These are phyloP conservation scores for Lithophane semibrunnea DNA, from an alignment of 2,888 invertebrate species.

Conservation along the genomic window DNA sequence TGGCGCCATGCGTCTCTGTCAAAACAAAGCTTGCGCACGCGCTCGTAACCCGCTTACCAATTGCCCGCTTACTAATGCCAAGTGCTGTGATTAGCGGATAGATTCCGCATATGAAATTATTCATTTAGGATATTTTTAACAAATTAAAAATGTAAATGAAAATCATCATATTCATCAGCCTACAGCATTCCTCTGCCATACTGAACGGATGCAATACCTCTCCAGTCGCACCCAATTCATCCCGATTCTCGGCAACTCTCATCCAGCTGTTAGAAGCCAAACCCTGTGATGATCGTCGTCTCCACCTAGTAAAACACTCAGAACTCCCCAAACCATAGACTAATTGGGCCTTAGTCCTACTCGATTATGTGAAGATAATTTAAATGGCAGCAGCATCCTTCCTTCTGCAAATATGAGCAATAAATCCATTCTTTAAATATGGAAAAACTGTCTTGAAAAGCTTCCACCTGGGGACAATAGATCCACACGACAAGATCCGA, in stretches of 20 bases:
- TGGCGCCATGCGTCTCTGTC: constrained; percentile 40
- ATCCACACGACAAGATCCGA: too few relatives aligned
- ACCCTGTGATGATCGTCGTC: not conserved
- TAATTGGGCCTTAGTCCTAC: not conserved
- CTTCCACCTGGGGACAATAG: too few relatives aligned
- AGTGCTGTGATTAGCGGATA: constrained; percentile 16
- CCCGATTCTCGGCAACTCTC: not conserved
- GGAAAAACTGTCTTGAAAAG: too few relatives aligned
- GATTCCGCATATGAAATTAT: not conserved
- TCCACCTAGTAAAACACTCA: not conserved
- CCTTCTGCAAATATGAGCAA: too few relatives aligned
- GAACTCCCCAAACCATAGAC: not conserved
- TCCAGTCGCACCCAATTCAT: not conserved
- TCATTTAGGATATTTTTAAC: not conserved
- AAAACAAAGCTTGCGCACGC: constrained; percentile 41
- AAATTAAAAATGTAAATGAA: not conserved
- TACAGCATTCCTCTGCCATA: not conserved
- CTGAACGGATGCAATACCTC: not conserved
- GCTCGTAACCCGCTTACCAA: constrained; percentile 19
- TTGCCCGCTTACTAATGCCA: constrained; percentile 4
- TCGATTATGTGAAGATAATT: not conserved
- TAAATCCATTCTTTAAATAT: too few relatives aligned
- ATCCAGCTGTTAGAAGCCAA: not conserved
- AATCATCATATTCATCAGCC: not conserved
- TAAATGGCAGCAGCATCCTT: not conserved